Conservation (phyloP, 2,113 vertebrate species). For the Lophura nycthemera region DNA sequence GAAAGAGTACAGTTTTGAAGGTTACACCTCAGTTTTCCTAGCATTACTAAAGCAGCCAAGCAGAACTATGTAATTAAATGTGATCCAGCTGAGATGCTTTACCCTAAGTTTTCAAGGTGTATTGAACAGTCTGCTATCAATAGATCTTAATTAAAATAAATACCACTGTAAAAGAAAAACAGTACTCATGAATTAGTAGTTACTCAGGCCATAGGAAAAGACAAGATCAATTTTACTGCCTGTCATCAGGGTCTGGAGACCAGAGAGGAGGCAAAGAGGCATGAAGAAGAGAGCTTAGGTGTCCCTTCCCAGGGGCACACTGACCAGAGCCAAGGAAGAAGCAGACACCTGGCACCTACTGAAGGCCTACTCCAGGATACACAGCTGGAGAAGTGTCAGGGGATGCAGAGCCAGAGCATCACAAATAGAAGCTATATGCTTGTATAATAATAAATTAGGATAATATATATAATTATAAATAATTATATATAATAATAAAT, state of each 20-base stretch:
- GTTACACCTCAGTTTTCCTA: not conserved
- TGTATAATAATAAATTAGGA: too few relatives aligned
- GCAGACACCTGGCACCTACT: not conserved
- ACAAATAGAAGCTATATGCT: too few relatives aligned
- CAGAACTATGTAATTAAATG: not conserved
- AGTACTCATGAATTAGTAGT: not conserved
- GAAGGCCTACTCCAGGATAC: not conserved
- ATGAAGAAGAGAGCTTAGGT: too few relatives aligned
- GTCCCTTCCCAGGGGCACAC: not conserved
- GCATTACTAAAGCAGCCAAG: not conserved
- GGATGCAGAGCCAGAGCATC: not conserved
- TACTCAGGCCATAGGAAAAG: not conserved
- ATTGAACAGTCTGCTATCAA: not conserved
- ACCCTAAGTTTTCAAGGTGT: not conserved
- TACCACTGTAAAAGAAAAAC: not conserved
- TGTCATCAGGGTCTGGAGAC: too few relatives aligned
- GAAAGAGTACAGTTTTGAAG: not conserved
- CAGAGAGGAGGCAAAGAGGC: too few relatives aligned
- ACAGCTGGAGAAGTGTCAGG: not conserved
- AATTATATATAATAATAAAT: too few relatives aligned
- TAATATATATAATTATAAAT: too few relatives aligned
- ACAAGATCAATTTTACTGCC: not conserved
- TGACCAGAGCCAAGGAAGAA: not conserved
- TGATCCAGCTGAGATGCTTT: not conserved
- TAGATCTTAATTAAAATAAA: not conserved